These are phyloP conservation scores for Bradypodion pumilum DNA, from an alignment of 2,797 vertebrate genomes.

Conservation along the genomic window DNA sequence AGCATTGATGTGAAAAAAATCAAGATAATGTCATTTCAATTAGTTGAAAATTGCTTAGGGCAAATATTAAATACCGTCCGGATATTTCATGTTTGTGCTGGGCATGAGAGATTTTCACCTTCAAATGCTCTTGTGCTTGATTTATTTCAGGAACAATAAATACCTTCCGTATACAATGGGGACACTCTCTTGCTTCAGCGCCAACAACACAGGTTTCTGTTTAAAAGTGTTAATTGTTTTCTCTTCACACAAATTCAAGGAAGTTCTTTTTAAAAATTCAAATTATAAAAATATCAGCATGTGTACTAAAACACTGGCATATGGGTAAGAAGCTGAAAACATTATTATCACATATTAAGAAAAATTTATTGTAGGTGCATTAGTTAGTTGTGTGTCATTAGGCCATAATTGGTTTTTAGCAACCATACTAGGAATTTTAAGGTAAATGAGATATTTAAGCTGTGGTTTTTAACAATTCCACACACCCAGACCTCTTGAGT, in stretches of 20 bases:
- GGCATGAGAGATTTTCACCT: constrained; percentile 35
- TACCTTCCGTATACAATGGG: background rate
- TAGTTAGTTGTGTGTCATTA: no score
- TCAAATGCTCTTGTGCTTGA: constrained; percentile 44
- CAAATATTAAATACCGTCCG: constrained; percentile 39
- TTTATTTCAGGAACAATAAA: constrained; percentile 35
- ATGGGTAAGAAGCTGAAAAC: background rate
- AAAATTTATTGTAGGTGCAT: background rate
- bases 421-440: no score
- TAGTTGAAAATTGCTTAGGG: constrained; percentile 14
- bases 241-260: constrained; percentile 28
- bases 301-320: background rate
- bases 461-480: no score
- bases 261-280: constrained; percentile 17
- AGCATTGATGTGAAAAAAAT: constrained; percentile 43
- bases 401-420: no score
- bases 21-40: constrained; percentile 48
- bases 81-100: constrained; percentile 14
- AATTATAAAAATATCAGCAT: background rate
- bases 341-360: background rate
- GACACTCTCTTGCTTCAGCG: background rate
- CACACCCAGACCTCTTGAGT: no score
- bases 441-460: no score
- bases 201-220: constrained; percentile 24
- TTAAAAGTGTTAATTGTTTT: constrained; percentile 16